A percentile compares a stretch with the other conserved stretches of the same genome.
phyloP scores from a whole-genome alignment of 2,888 invertebrate genomes.

The Byasa hedistus region DNA sequence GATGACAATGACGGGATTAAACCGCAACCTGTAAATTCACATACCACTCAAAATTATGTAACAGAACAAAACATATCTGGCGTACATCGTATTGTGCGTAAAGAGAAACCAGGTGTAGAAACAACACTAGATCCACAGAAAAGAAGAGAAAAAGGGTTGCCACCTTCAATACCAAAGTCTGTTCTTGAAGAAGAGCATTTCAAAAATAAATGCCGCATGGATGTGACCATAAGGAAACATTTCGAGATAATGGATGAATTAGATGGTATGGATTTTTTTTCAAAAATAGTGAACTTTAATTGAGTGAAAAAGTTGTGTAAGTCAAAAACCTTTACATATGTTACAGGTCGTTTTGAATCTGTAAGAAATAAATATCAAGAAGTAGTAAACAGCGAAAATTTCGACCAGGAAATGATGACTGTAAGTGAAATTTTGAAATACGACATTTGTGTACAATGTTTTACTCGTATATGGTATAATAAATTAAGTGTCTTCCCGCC shows the following conservation, averaged over 20 bases:
- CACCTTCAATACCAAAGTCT: conserved; percentile 7
- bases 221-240: conserved; percentile 40
- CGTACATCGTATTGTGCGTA: background rate
- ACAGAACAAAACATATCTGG: conserved; percentile 1
- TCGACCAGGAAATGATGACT: conserved; percentile 46
- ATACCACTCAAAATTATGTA: background rate
- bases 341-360: conserved; percentile 43
- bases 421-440: conserved; percentile 40
- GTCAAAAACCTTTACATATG: background rate
- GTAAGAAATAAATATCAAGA: conserved; percentile 39
- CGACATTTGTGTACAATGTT: background rate
- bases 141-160: conserved; percentile 15
- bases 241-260: conserved; percentile 46
- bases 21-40: background rate
- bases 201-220: conserved; percentile 48
- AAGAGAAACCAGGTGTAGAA: background rate
- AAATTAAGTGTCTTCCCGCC: background rate
- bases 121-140: background rate
- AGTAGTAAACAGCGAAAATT: conserved; percentile 35
- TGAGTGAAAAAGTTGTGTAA: too few species aligned
- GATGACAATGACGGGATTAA: background rate
- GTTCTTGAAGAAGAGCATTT: conserved; percentile 9
- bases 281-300: background rate
- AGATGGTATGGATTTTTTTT: conserved; percentile 46
- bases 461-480: background rate